Conservation (phyloP, 2,888 invertebrate species). For the Unio pictorum region DNA sequence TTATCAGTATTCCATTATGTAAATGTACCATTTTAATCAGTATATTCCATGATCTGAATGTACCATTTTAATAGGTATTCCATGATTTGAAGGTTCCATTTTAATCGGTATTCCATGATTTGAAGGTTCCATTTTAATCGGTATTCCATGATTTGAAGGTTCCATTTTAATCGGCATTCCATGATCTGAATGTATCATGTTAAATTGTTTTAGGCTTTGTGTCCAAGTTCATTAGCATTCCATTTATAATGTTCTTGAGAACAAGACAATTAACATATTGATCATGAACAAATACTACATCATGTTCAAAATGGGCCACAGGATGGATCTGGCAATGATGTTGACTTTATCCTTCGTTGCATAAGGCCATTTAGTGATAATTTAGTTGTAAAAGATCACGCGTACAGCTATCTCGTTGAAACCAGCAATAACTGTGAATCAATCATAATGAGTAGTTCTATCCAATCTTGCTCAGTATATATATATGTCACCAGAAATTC, state of each 20-base stretch:
- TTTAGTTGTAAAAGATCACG: conserved; percentile 7
- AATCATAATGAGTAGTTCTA: too few species aligned
- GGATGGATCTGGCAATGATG: conserved; percentile 10
- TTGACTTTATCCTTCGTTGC: conserved; percentile 10
- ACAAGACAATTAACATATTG: conserved; percentile 9
- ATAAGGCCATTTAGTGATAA: conserved; percentile 11
- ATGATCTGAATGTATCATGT: too few species aligned
- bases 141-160: neutral
- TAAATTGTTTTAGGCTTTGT: too few species aligned
- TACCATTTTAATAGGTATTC: conserved; percentile 1
- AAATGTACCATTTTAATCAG: too few species aligned
- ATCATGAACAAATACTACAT: conserved; percentile 17
- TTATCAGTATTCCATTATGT: neutral
- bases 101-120: neutral
- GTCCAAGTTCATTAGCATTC: conserved; percentile 8
- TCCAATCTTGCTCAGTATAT: too few species aligned
- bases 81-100: too few species aligned
- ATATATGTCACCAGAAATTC: too few species aligned
- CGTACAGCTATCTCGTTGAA: too few species aligned
- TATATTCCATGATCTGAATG: neutral
- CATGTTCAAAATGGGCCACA: conserved; percentile 10
- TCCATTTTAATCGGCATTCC: neutral
- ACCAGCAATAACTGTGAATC: too few species aligned
- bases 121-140: neutral
- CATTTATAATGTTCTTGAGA: conserved; percentile 18